Conservation (phyloP, 2,888 invertebrate genomes). For the Lypha dubia region DNA sequence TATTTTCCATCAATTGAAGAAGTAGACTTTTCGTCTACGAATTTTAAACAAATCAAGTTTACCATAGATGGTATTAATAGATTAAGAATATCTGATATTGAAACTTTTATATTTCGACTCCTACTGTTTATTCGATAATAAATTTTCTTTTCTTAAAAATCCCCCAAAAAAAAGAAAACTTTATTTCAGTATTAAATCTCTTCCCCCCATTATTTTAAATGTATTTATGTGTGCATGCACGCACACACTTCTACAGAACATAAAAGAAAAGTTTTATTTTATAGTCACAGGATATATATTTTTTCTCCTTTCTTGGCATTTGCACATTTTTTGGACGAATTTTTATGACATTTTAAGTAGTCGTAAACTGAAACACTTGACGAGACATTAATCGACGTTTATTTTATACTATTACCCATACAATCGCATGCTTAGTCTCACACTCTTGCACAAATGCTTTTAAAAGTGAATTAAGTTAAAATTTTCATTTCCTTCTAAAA, state of each 20-base stretch:
- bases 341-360: constrained; percentile 82
- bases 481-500: constrained; percentile 21
- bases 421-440: not conserved
- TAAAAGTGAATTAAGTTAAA: constrained; percentile 16
- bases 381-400: constrained; percentile 81
- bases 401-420: constrained; percentile 64
- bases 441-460: not conserved
- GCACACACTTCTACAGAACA: constrained; percentile 28
- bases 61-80: not conserved
- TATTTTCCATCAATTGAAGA: too few relatives aligned
- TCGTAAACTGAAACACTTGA: constrained; percentile 82
- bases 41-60: too few relatives aligned
- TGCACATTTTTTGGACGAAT: constrained; percentile 67
- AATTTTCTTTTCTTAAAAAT: constrained; percentile 42
- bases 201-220: constrained; percentile 32
- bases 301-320: constrained; percentile 7
- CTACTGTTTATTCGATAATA: constrained; percentile 31
- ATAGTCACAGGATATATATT: constrained; percentile 14
- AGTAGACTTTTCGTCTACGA: not conserved
- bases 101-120: constrained; percentile 16
- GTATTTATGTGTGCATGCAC: not conserved
- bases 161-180: constrained; percentile 26
- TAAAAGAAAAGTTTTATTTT: constrained; percentile 55
- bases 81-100: constrained; percentile 21
- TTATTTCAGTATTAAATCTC: constrained; percentile 62